A percentile compares a stretch with the other conserved stretches of the same genome.
Conservation (phyloP, 2,797 vertebrate species). For the Synanceia verrucosa region DNA sequence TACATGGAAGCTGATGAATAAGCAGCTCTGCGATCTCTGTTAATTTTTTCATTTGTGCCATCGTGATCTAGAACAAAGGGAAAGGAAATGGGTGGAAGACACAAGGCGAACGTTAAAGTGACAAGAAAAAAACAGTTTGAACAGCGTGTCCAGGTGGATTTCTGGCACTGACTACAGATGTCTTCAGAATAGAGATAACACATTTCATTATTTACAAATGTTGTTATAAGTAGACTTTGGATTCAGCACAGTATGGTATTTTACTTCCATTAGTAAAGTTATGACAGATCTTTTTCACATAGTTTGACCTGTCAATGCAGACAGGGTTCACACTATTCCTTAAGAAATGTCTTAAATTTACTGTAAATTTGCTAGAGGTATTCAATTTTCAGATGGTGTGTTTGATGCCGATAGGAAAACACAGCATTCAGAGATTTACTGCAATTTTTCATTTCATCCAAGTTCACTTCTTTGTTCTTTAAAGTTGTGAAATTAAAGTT, state of each 20-base stretch:
- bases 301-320: not conserved
- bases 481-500: too few relatives aligned
- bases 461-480: too few relatives aligned
- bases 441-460: too few relatives aligned
- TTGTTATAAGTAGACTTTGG: not conserved
- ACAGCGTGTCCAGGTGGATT: not conserved
- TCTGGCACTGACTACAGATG: not conserved
- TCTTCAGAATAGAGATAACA: not conserved
- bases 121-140: constrained; percentile 9
- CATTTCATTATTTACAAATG: not conserved
- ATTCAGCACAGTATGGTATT: not conserved
- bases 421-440: too few relatives aligned
- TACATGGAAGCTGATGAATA: constrained; percentile 79
- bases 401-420: too few relatives aligned
- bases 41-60: constrained; percentile 75
- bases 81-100: constrained; percentile 43
- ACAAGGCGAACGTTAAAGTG: constrained; percentile 13
- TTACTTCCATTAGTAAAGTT: not conserved
- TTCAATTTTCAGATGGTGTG: too few relatives aligned
- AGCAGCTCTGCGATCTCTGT: constrained; percentile 77
- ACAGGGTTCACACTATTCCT: too few relatives aligned
- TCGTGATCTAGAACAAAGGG: constrained; percentile 61
- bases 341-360: too few relatives aligned
- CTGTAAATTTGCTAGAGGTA: too few relatives aligned
- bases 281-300: not conserved